phyloP scores from a whole-genome alignment of 1,140 invertebrate genomes.

The Drosophila parvula region DNA sequence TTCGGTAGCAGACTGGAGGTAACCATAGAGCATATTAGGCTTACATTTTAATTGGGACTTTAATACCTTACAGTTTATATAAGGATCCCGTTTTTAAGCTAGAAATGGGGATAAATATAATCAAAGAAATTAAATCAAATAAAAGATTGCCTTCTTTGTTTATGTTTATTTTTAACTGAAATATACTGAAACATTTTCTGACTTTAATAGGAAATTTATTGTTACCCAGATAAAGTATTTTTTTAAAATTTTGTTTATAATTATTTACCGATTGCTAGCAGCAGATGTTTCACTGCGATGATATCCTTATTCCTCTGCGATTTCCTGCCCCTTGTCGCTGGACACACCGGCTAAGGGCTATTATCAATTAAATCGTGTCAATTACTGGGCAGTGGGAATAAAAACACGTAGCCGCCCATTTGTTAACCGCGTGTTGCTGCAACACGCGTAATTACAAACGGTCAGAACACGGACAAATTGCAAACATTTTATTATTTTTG shows the following conservation, averaged over 20 bases:
- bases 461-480: slow-evolving; percentile 47
- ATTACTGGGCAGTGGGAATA: slow-evolving; percentile 23
- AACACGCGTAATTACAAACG: slow-evolving; percentile 60
- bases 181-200: too few species aligned
- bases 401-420: slow-evolving; percentile 25
- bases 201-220: too few species aligned
- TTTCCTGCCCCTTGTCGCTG: slow-evolving; percentile 11
- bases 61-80: background rate
- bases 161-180: too few species aligned
- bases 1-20: slow-evolving; percentile 7
- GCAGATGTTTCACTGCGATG: background rate
- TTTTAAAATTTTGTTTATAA: background rate
- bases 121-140: too few species aligned
- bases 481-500: slow-evolving; percentile 55
- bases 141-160: too few species aligned
- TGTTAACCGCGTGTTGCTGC: slow-evolving; percentile 17
- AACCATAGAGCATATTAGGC: background rate
- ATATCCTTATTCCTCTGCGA: slow-evolving; percentile 1
- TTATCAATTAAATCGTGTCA: slow-evolving; percentile 47
- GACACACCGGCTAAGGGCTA: slow-evolving; percentile 5
- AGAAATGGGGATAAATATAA: too few species aligned
- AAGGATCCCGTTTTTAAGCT: too few species aligned
- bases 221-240: too few species aligned
- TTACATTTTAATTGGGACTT: background rate
- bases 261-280: background rate